Evolutionary conservation across 2,888 invertebrate genomes (phyloP), one percentile per base, ranked within the genome.

Genomic region (Deilephila porcellus): DNA sequence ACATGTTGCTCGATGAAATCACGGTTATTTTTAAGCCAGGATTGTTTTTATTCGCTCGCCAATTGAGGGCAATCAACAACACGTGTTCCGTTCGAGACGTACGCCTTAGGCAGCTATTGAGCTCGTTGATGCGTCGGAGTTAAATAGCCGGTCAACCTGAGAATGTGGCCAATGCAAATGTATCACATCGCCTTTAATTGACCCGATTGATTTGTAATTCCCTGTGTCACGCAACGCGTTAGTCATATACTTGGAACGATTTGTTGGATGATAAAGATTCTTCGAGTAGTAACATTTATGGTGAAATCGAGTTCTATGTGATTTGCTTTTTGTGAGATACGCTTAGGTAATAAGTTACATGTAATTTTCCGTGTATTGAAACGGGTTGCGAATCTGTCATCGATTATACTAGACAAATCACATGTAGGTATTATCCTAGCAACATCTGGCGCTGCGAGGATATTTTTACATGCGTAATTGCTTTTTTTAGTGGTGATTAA

Each of bases 11-110:
- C 81, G 88, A 94, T 94, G 94, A 94, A 94, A 94, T 94, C 94
- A 94, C 94, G 92, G 93, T 90, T 94, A 94, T 94, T 94, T 94
- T 94, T 93, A 91, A 92, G 92, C 92, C 91, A 91, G 90, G 93
- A 93, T 94, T 94, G 94, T 94, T 94, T 94, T 94, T 94, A 94
- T 94, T 94, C 91, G 93, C 86, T 90, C 92, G 93, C 93, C 94
- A 94, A 94, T 94, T 94, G 94, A 87, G 94, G 93, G 91, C 94
- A 94, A 94, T 94, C 94, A 94, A 83, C 86, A 93, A 91, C 94
- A 94, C 94, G 94, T 94, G 94, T 93, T 93, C 85, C 89, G 89
- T 82, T 81, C 84, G 88, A 91, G 91, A 90, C 88, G 90, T 84
- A 86, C 86, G 90, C 88, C 90, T 91, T 85, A 87, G 86, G 86